Conservation (phyloP, 1,140 invertebrate species). For the Anoplophora glabripennis region DNA sequence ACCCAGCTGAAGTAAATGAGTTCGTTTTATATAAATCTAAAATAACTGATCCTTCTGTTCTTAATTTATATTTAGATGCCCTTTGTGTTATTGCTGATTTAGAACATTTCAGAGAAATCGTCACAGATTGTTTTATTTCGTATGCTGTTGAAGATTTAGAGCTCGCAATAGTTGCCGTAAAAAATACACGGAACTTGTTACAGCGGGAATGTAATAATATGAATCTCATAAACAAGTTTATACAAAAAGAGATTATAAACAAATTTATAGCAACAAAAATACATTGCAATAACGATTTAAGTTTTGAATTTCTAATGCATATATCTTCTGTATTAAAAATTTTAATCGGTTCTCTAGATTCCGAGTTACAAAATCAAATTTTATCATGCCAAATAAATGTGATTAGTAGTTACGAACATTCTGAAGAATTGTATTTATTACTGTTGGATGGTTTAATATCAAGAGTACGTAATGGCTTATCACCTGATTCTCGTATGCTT, state of each 20-base stretch:
- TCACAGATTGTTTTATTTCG: slow-evolving; percentile 21
- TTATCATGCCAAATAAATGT: background rate
- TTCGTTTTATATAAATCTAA: slow-evolving; percentile 43
- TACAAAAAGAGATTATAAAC: background rate
- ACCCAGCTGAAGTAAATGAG: slow-evolving; percentile 47
- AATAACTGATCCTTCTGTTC: slow-evolving; percentile 4
- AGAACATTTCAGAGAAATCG: slow-evolving; percentile 15
- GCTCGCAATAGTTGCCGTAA: slow-evolving; percentile 9
- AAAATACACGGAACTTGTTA: slow-evolving; percentile 9
- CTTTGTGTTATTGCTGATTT: slow-evolving; percentile 19
- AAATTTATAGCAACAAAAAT: background rate
- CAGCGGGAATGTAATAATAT: background rate
- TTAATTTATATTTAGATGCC: slow-evolving; percentile 29
- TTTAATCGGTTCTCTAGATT: slow-evolving; percentile 13
- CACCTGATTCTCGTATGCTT: slow-evolving; percentile 47
- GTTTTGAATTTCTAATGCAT: background rate
- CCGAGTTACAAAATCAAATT: slow-evolving; percentile 17
- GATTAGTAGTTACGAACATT: slow-evolving; percentile 1
- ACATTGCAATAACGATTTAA: background rate
- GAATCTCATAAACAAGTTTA: background rate
- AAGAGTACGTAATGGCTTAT: slow-evolving; percentile 40
- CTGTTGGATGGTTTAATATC: slow-evolving; percentile 5
- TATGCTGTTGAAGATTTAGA: slow-evolving; percentile 8
- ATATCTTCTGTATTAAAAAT: slow-evolving; percentile 19
- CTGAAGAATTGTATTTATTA: slow-evolving; percentile 9